These are phyloP conservation scores for Drosophila pandora DNA, from an alignment of 1,140 invertebrate species.

Conservation along the genomic window DNA sequence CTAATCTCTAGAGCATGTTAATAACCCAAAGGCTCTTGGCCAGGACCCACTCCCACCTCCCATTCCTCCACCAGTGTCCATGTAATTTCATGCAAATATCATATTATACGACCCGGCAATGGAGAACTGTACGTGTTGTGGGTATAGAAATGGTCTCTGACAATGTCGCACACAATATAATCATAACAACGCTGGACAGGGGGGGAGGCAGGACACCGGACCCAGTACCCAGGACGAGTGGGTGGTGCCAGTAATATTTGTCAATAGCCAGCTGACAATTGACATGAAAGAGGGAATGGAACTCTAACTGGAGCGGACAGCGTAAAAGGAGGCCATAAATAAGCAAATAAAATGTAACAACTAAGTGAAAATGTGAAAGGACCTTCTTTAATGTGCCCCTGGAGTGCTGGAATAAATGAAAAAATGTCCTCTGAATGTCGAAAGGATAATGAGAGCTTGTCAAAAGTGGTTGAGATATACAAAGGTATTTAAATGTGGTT, in stretches of 20 bases:
- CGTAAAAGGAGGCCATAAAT: conserved; percentile 62
- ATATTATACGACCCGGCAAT: conserved; percentile 65
- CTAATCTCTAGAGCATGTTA: conserved; percentile 81
- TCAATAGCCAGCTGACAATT: conserved; percentile 75
- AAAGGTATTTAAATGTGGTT: background rate
- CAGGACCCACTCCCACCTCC: conserved; percentile 1
- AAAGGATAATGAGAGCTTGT: conserved; percentile 31
- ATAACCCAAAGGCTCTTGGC: conserved; percentile 61
- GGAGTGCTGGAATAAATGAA: conserved; percentile 44
- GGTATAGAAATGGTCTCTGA: conserved; percentile 63
- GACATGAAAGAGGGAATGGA: conserved; percentile 44
- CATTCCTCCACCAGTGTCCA: conserved; percentile 2
- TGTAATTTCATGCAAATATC: conserved; percentile 81
- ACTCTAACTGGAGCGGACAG: conserved; percentile 32
- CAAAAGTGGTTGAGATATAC: conserved; percentile 24
- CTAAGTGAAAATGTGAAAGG: conserved; percentile 71
- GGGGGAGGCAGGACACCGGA: background rate
- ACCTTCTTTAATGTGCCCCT: conserved; percentile 44
- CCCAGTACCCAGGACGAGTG: background rate
- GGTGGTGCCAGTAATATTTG: conserved; percentile 63
- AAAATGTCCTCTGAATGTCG: conserved; percentile 38
- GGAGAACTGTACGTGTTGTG: conserved; percentile 72
- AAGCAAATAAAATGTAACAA: conserved; percentile 76
- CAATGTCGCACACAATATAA: conserved; percentile 73
- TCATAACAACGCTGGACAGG: conserved; percentile 60